Evolutionary conservation across 2,888 invertebrate genomes (phyloP).

Genomic region (Athalia circularis): DNA sequence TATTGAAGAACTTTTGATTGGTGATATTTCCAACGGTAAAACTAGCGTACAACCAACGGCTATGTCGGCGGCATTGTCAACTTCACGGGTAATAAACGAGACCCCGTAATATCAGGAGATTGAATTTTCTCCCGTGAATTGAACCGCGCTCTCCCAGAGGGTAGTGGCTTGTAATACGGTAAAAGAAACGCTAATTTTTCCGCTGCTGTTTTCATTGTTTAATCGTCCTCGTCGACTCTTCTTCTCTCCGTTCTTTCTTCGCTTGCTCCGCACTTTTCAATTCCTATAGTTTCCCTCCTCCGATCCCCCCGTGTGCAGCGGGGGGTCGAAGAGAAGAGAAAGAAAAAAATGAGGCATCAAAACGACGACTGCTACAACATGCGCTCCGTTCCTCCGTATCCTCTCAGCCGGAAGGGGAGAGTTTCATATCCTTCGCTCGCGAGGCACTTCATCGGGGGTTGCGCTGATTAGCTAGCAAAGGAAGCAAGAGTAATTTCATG

Average conservation of each 20-base stretch:
- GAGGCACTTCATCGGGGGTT: constrained; percentile 49
- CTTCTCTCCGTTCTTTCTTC: too few relatives aligned
- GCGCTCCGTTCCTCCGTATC: background rate
- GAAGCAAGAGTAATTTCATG: constrained; percentile 70
- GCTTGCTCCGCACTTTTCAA: too few relatives aligned
- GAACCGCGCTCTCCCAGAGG: background rate
- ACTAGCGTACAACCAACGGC: background rate
- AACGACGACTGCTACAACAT: background rate
- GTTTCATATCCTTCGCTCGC: constrained; percentile 40
- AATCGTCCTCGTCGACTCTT: constrained; percentile 3
- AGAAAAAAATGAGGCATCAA: background rate
- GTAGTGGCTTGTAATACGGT: constrained; percentile 2
- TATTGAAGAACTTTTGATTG: constrained; percentile 30
- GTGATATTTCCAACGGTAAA: constrained; percentile 3
- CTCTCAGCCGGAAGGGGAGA: background rate
- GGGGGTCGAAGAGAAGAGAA: background rate
- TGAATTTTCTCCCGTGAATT: constrained; percentile 13
- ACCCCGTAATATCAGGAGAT: constrained; percentile 3
- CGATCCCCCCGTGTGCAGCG: background rate
- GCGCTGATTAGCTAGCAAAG: constrained; percentile 70
- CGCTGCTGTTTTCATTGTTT: constrained; percentile 16
- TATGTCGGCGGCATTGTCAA: background rate
- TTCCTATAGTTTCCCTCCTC: too few relatives aligned
- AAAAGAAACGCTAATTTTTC: constrained; percentile 15
- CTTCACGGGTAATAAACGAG: constrained; percentile 27